Base-by-base conservation (phyloP, 2,113 vertebrate genomes). In the Calyptomena viridis region DNA sequence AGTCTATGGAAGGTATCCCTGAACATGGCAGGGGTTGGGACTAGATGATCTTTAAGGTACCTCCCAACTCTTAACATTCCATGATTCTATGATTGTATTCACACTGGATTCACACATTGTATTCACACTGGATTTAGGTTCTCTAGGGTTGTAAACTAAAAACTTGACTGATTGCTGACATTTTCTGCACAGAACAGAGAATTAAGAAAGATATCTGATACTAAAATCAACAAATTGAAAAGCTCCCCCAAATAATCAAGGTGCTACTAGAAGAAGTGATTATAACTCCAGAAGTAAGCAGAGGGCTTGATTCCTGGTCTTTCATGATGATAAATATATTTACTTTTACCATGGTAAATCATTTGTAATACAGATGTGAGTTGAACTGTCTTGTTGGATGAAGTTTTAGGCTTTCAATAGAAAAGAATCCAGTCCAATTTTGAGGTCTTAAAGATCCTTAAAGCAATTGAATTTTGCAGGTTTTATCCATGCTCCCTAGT, bases 401-500 rank as follows among this genome's bases (percentile, higher is more conserved):
- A 84, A 68, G 63, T 40, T 86, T 90, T 56, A 77, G 19, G 22
- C 14, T 89, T 94, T 87, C 69, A 46, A 10, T 11, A 66, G 33
- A 82, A 69, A 73, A 87, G 9, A 88, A 77, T 72, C 5, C 47
- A 78, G 72, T 31, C 16, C 46, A 87, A 66, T 91, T 87, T 62
- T 90, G n/a, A 86, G n/a, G 60, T 35, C 24, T 93, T 95, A 90
- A 86, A 84, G 35, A 89, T 68, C 53, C 64, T 76, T 75, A 88
- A 87, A 93, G 60, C 50, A 91, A 92, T 78, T 89, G 83, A 82
- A 75, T 95, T 92, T 77, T 92, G 35, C 1, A 10, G 40, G 3
- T 87, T 92, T 84, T 94, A 92, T 84, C 83, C 59, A 72, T n/a
- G 40, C 20, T 94, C 79, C 86, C 92, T 64, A 59, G 88, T 50